A percentile compares a stretch with the other conserved stretches of the same genome.
Evolutionary conservation across 1,140 invertebrate genomes (phyloP).

Genomic region (Uloborus diversus): DNA sequence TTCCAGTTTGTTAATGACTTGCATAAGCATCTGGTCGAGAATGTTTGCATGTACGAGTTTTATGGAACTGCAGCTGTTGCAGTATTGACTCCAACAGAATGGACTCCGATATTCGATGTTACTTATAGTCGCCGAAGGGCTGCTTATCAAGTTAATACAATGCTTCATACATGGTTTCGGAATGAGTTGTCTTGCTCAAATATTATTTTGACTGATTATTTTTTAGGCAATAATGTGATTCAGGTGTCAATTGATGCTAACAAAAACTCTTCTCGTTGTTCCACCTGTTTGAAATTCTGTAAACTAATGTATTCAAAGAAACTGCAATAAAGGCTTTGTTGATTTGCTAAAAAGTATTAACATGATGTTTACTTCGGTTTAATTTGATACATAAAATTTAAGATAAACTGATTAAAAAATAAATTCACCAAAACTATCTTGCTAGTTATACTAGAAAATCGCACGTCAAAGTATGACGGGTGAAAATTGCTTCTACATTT

Average conservation of each 20-base stretch:
- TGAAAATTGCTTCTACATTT: too few species aligned
- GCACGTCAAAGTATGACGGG: too few species aligned
- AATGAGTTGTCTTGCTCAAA: constrained; percentile 77
- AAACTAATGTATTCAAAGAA: too few species aligned
- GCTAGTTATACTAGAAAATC: too few species aligned
- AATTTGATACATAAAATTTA: too few species aligned
- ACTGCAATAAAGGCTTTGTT: too few species aligned
- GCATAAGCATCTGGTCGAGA: background rate
- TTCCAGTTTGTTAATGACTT: background rate
- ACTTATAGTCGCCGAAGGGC: constrained; percentile 69
- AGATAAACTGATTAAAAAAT: too few species aligned
- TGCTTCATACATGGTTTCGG: constrained; percentile 74
- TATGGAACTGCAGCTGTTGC: constrained; percentile 75
- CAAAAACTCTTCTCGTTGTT: constrained; percentile 4
- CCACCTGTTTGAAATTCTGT: too few species aligned
- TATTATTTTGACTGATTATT: constrained; percentile 80
- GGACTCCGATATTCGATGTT: constrained; percentile 69
- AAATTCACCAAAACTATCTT: too few species aligned
- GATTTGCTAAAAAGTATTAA: too few species aligned
- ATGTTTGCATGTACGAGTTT: background rate
- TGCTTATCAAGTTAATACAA: constrained; percentile 74
- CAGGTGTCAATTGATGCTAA: constrained; percentile 74
- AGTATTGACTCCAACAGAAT: constrained; percentile 79
- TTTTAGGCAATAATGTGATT: constrained; percentile 78
- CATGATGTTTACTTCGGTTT: too few species aligned